Percentiles rank a stretch among this genome's conserved stretches.
phyloP scores from a whole-genome alignment of 2,113 vertebrate species.

The Ariopsis seemanni region DNA sequence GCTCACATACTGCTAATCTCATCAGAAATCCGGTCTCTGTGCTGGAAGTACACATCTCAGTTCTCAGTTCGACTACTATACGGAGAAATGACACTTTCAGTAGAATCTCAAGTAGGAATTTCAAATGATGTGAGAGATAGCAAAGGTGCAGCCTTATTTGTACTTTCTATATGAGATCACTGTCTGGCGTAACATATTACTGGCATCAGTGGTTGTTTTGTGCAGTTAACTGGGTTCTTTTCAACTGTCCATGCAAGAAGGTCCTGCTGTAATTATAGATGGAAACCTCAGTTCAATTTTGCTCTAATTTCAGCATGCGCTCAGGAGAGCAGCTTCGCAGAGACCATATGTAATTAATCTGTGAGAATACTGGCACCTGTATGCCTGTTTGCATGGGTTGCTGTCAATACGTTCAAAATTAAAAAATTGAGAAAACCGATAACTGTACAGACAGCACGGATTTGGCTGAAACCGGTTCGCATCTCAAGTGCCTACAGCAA shows the following conservation, averaged over 20 bases:
- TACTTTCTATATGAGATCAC: constrained; percentile 14
- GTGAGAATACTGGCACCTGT: constrained; percentile 11
- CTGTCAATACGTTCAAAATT: constrained; percentile 44
- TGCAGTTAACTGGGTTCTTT: constrained; percentile 40
- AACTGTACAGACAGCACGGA: constrained; percentile 42
- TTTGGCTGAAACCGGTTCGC: constrained; percentile 45
- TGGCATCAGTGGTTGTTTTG: constrained; percentile 33
- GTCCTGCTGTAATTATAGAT: constrained; percentile 33
- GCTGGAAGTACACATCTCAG: neutral
- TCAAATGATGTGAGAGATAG: neutral
- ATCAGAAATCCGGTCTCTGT: neutral
- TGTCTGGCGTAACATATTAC: constrained; percentile 9
- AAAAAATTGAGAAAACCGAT: constrained; percentile 3
- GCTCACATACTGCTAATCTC: neutral
- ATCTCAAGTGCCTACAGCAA: constrained; percentile 59
- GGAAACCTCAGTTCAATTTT: constrained; percentile 20
- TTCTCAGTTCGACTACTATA: neutral
- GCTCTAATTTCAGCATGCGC: constrained; percentile 30
- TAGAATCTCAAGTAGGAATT: neutral
- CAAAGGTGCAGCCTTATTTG: neutral
- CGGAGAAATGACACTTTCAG: neutral
- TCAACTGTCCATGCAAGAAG: constrained; percentile 27
- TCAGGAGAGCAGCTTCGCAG: constrained; percentile 14
- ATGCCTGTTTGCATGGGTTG: constrained; percentile 24
- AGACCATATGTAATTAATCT: constrained; percentile 24